Base-by-base conservation (phyloP, 2,888 invertebrate genomes). In the Nomada ruficornis region DNA sequence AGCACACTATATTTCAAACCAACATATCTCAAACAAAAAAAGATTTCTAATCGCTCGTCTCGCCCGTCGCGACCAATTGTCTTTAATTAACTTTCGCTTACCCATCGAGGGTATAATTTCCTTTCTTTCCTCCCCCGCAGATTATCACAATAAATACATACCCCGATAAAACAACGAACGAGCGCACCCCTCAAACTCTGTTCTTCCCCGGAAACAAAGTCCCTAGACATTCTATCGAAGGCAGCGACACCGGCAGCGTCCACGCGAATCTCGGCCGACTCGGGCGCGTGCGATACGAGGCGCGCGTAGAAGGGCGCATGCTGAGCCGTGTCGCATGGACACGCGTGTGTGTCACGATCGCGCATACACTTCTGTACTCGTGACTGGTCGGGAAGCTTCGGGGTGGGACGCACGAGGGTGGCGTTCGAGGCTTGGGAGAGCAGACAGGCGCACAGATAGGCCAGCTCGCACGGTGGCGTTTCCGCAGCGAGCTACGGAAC, bases 341-440 rank as follows among this genome's bases (percentile, higher is more conserved):
- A 82, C 86, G 82, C 86, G 84, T 78, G 84, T 84, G 77, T 74
- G 64, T 9, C 23, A 86, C 69, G 86, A 79, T 79, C 86, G 82
- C 84, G 73, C 76, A 79, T 86, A 77, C 75, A 71, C 60, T 69
- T 71, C n/a, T 69, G 44, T 20, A 54, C n/a, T 65, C 75, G 75
- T 47, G 79, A 78, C 77, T 80, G 74, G 54, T 59, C 74, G 67
- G 82, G 69, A 71, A 77, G 77, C 69, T 23, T 4, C 62, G 70
- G 13, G 65, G 57, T 44, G 76, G 67, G 74, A 70, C 59, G 81
- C 18, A 73, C 79, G 75, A 63, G 77, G 75, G 62, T 47, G 57
- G 26, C 63, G 42, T 64, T 57, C 71, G 79, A 57, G 71, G 76
- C 54, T 72, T 20, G 59, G 65, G 47, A 63, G 70, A 63, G 64